Conservation (phyloP, 2,888 invertebrate species). For the Synanthedon tipuliformis region DNA sequence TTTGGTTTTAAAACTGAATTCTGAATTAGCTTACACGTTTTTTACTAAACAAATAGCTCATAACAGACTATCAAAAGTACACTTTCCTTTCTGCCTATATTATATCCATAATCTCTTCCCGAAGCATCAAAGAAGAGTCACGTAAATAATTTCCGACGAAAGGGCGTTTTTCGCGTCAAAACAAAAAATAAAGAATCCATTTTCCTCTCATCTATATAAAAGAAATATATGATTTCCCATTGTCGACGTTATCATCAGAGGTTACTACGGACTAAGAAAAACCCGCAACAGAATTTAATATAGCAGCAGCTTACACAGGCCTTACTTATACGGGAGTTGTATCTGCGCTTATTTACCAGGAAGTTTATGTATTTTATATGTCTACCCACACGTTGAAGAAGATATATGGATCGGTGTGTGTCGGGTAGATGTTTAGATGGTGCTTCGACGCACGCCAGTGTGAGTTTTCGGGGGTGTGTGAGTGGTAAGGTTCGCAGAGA, state of each 20-base stretch:
- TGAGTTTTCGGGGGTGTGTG: constrained; percentile 46
- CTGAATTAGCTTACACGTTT: background rate
- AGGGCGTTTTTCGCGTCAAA: constrained; percentile 23
- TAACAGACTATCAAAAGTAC: background rate
- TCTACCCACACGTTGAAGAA: constrained; percentile 31
- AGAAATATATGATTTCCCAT: constrained; percentile 50
- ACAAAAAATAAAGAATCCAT: constrained; percentile 37
- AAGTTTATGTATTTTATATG: constrained; percentile 58
- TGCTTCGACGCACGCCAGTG: constrained; percentile 22
- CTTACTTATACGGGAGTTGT: constrained; percentile 54
- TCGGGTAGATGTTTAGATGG: constrained; percentile 36
- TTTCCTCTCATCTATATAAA: constrained; percentile 31
- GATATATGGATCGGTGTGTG: constrained; percentile 22
- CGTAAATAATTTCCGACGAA: constrained; percentile 32
- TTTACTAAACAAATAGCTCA: background rate
- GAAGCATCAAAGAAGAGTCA: constrained; percentile 14
- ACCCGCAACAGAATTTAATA: constrained; percentile 60
- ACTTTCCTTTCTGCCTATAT: background rate
- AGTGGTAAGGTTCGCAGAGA: constrained; percentile 46
- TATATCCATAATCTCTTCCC: background rate
- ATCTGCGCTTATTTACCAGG: constrained; percentile 63
- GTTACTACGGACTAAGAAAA: constrained; percentile 40
- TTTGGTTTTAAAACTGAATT: background rate
- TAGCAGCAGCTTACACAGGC: constrained; percentile 43
- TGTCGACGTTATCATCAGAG: constrained; percentile 41